These are phyloP conservation scores for Cybosia mesomella DNA, from an alignment of 2,888 invertebrate species.

Conservation along the genomic window DNA sequence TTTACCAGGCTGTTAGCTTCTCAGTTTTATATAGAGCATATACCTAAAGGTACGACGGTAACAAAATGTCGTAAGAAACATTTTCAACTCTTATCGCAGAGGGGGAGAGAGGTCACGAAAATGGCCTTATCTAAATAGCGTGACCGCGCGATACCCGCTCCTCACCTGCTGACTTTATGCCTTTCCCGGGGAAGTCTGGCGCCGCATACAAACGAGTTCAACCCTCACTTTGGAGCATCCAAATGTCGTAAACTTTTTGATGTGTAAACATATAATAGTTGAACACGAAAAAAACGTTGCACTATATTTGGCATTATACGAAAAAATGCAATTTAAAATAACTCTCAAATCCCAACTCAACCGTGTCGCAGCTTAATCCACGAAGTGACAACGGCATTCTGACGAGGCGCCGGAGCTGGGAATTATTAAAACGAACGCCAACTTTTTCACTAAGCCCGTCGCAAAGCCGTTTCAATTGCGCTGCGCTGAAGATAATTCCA, in stretches of 20 bases:
- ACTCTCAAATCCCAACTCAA: constrained; percentile 85
- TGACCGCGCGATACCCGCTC: constrained; percentile 80
- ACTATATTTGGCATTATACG: constrained; percentile 73
- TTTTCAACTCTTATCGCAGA: constrained; percentile 67
- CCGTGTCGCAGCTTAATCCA: constrained; percentile 86
- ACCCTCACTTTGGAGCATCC: constrained; percentile 67
- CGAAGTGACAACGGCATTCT: constrained; percentile 87
- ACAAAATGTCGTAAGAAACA: constrained; percentile 62
- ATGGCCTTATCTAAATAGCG: constrained; percentile 83
- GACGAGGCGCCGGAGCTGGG: constrained; percentile 87
- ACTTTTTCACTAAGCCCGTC: constrained; percentile 87
- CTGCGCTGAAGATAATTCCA: constrained; percentile 87
- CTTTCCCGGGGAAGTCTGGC: constrained; percentile 75
- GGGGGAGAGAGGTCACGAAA: constrained; percentile 74
- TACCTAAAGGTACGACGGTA: constrained; percentile 37
- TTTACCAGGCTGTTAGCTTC: constrained; percentile 29
- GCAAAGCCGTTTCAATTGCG: constrained; percentile 87
- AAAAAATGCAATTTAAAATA: constrained; percentile 86
- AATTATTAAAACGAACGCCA: constrained; percentile 88
- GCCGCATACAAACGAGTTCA: constrained; percentile 80
- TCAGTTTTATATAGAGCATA: constrained; percentile 20
- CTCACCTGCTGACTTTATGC: constrained; percentile 82
- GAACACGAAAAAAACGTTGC: constrained; percentile 61
- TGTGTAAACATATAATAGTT: constrained; percentile 65
- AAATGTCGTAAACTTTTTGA: constrained; percentile 71